These are phyloP conservation scores for Scytalopus superciliaris DNA, from an alignment of 2,113 vertebrate genomes.

Conservation along the genomic window DNA sequence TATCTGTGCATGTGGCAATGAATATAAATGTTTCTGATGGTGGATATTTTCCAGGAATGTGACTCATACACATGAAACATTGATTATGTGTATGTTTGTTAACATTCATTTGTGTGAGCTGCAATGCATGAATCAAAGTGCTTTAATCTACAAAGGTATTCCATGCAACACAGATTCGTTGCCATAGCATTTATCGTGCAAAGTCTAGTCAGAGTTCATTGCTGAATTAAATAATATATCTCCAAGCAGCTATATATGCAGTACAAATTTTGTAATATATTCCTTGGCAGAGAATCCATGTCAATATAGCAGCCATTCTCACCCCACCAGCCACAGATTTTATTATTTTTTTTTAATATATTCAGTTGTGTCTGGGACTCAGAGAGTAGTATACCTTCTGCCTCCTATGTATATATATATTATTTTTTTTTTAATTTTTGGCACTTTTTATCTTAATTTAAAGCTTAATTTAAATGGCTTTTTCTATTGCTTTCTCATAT, in stretches of 20 bases:
- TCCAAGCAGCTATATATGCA: neutral
- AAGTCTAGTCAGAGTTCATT: neutral
- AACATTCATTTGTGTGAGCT: conserved; percentile 1
- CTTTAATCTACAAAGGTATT: conserved; percentile 41
- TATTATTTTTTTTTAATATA: neutral
- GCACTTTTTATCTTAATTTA: neutral
- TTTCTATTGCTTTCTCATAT: neutral
- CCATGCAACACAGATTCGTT: neutral
- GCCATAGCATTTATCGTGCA: conserved; percentile 41
- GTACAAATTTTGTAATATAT: neutral
- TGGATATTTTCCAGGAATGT: neutral
- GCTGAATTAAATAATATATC: conserved; percentile 19
- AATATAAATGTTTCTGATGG: neutral
- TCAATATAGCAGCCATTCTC: neutral
- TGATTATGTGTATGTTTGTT: neutral
- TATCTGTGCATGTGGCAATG: neutral
- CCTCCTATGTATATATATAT: accelerated
- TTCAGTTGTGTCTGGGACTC: neutral
- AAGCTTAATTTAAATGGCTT: neutral
- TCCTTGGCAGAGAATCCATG: neutral
- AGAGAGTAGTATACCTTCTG: neutral
- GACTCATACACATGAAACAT: neutral
- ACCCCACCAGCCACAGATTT: neutral
- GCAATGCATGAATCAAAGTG: conserved; percentile 29
- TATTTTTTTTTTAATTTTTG: neutral